Conservation (phyloP, 1,140 invertebrate species). For the Hyles euphorbiae region DNA sequence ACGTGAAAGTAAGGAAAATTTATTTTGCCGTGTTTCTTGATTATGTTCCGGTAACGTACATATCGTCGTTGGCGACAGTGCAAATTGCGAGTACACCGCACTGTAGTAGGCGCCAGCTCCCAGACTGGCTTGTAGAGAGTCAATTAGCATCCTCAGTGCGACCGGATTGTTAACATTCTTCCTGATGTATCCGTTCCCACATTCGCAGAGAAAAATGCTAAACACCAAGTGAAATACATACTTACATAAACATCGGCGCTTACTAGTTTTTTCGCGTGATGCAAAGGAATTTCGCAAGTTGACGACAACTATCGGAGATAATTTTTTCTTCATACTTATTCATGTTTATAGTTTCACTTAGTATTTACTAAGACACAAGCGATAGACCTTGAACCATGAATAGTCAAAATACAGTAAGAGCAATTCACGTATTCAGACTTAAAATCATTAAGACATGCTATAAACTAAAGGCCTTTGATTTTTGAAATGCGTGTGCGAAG, state of each 20-base stretch:
- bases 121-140: constrained; percentile 36
- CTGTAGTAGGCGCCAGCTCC: constrained; percentile 28
- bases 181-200: constrained; percentile 40
- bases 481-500: not conserved
- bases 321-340: not conserved
- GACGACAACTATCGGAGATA: constrained; percentile 13
- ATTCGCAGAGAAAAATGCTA: constrained; percentile 31
- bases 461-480: constrained; percentile 8
- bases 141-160: constrained; percentile 54
- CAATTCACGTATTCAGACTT: not conserved
- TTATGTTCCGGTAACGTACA: too few relatives aligned
- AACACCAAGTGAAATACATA: constrained; percentile 31
- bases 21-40: too few relatives aligned
- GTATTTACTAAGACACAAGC: too few relatives aligned
- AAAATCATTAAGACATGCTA: not conserved
- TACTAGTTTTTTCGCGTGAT: constrained; percentile 23
- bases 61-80: too few relatives aligned
- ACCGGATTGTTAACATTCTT: constrained; percentile 55
- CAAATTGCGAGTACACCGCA: too few relatives aligned
- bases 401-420: too few relatives aligned
- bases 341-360: too few relatives aligned
- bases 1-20: too few relatives aligned
- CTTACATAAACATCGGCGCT: constrained; percentile 28
- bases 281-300: constrained; percentile 28
- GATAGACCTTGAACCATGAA: too few relatives aligned